A percentile compares a stretch with the other conserved stretches of the same genome.
Conservation (phyloP, 1,140 invertebrate genomes). For the Lasioglossum albipes region DNA sequence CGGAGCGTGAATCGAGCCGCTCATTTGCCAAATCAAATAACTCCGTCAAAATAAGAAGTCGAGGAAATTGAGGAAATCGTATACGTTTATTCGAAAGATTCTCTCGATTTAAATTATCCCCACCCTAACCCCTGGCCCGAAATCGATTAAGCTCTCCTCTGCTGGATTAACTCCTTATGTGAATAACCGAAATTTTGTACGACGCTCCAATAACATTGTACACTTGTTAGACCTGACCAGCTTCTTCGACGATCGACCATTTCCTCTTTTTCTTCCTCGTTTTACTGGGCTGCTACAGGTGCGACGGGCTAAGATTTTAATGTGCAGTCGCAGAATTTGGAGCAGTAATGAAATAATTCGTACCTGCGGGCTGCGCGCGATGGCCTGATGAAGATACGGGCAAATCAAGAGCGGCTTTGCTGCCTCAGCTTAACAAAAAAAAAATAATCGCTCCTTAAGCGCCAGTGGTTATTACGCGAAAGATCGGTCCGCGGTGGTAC, state of each 20-base stretch:
- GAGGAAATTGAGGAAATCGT: no score
- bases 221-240: no score
- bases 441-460: neutral
- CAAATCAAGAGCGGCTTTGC: neutral
- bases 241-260: no score
- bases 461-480: slow-evolving; percentile 21
- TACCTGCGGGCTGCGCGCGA: neutral
- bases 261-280: neutral
- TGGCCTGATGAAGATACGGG: neutral
- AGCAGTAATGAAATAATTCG: neutral
- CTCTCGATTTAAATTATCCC: no score
- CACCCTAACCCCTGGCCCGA: no score
- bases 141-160: no score
- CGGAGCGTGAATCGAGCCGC: neutral
- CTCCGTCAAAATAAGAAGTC: no score
- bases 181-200: no score
- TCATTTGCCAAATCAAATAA: no score
- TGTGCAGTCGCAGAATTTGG: neutral
- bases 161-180: no score
- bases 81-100: no score
- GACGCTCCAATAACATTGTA: no score
- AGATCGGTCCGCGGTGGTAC: slow-evolving; percentile 46
- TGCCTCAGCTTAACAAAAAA: neutral
- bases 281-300: neutral
- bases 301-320: neutral